Conservation (phyloP, 2,888 invertebrate species). For the Thymelicus lineola region DNA sequence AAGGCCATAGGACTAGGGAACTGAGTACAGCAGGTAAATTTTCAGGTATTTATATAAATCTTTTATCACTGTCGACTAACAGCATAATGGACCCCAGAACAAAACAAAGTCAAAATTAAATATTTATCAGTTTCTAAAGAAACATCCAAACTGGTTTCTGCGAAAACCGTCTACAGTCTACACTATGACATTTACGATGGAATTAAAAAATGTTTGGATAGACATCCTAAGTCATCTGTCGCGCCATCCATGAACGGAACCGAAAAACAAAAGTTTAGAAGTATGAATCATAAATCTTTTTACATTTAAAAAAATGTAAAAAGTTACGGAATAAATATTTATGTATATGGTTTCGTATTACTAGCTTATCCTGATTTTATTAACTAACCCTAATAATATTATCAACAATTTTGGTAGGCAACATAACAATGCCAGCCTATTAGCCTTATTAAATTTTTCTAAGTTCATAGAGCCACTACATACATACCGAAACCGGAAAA, state of each 20-base stretch:
- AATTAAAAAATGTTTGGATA: constrained; percentile 4
- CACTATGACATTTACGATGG: constrained; percentile 8
- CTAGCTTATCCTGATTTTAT: no score
- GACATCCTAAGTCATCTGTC: neutral
- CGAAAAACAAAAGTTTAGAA: neutral
- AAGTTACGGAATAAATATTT: no score
- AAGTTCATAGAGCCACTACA: no score
- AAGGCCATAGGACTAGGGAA: no score
- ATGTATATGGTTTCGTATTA: no score
- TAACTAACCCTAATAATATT: no score
- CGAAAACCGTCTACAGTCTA: constrained; percentile 15
- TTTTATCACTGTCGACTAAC: neutral
- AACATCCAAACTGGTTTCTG: constrained; percentile 1
- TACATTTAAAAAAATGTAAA: neutral
- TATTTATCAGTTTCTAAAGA: constrained; percentile 1
- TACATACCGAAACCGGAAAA: no score
- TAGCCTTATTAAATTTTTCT: no score
- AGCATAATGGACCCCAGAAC: neutral
- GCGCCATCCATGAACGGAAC: neutral
- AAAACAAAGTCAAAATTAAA: neutral
- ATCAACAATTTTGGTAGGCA: no score
- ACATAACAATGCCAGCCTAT: no score
- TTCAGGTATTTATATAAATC: no score
- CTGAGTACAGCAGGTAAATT: no score
- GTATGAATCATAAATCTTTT: neutral